Evolutionary conservation across 1,140 invertebrate genomes (phyloP).

Genomic region (Drosophila oshimai): DNA sequence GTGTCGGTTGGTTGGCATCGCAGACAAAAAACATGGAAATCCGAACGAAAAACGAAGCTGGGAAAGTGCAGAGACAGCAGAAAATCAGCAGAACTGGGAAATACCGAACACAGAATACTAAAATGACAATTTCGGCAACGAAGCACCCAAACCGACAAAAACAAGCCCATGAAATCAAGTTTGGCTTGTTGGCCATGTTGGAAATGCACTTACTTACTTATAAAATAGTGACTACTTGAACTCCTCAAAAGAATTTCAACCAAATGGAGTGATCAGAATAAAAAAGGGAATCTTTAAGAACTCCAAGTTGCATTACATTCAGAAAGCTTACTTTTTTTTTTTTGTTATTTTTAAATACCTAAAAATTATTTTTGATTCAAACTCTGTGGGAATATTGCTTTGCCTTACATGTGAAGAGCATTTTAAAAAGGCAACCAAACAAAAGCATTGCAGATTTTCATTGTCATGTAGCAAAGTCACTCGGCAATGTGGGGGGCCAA

Average conservation of each 20-base stretch:
- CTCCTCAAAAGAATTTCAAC: not conserved
- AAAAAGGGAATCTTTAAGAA: not conserved
- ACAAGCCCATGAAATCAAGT: slow-evolving; percentile 29
- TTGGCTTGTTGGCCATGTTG: not conserved
- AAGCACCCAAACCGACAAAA: slow-evolving; percentile 61
- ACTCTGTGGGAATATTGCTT: not conserved
- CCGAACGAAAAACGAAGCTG: slow-evolving; percentile 27
- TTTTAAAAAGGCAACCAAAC: slow-evolving; percentile 19
- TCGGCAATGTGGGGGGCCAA: slow-evolving; percentile 6
- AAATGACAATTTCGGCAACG: slow-evolving; percentile 75
- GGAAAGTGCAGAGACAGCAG: slow-evolving; percentile 73
- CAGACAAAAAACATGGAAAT: slow-evolving; percentile 9
- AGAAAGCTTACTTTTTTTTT: not conserved
- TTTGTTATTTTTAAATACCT: not conserved
- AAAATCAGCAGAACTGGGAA: slow-evolving; percentile 71
- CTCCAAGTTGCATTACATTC: not conserved
- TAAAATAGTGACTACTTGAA: not conserved
- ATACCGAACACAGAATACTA: slow-evolving; percentile 66
- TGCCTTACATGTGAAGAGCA: slow-evolving; percentile 1
- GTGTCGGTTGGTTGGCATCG: slow-evolving; percentile 13
- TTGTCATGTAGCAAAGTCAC: slow-evolving; percentile 78
- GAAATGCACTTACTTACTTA: slow-evolving; percentile 29
- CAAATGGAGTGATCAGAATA: not conserved
- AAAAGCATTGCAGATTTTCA: slow-evolving; percentile 74
- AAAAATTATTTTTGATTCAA: not conserved